A percentile compares a stretch with the other conserved stretches of the same genome.
Evolutionary conservation across 2,888 invertebrate species (phyloP).

Genomic region (Camptogramma bilineatum): DNA sequence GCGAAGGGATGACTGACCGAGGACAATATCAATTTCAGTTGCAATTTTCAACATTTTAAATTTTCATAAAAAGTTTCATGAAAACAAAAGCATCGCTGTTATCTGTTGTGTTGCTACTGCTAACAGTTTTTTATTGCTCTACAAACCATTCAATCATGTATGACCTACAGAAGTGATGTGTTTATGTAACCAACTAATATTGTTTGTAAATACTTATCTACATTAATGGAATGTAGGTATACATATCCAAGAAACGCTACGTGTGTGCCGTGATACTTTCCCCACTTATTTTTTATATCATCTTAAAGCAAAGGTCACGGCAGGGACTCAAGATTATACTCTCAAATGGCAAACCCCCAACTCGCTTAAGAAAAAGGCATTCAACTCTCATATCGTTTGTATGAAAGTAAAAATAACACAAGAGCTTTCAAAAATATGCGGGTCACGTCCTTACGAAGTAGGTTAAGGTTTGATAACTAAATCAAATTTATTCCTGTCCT

Average conservation of each 20-base stretch:
- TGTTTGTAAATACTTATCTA: not conserved
- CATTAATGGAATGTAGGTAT: too few species aligned
- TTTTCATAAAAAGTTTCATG: too few species aligned
- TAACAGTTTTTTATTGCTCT: too few species aligned
- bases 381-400: constrained; percentile 14
- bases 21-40: too few species aligned
- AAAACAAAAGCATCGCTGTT: too few species aligned
- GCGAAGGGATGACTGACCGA: too few species aligned
- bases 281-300: constrained; percentile 6
- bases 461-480: constrained; percentile 71
- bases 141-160: too few species aligned
- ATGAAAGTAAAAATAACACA: constrained; percentile 33
- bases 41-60: too few species aligned
- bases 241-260: not conserved
- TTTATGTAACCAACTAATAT: too few species aligned
- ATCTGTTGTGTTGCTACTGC: too few species aligned
- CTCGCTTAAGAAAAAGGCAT: constrained; percentile 14
- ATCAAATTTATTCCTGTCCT: constrained; percentile 72
- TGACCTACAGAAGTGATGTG: too few species aligned
- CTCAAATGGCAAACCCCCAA: constrained; percentile 9
- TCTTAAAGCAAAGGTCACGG: constrained; percentile 12
- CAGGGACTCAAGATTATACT: constrained; percentile 6
- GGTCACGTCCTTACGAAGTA: constrained; percentile 65
- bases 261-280: not conserved
- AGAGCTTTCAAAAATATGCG: constrained; percentile 60